These are phyloP conservation scores for Glaucopsyche alexis DNA, from an alignment of 2,888 invertebrate species.

Conservation along the genomic window DNA sequence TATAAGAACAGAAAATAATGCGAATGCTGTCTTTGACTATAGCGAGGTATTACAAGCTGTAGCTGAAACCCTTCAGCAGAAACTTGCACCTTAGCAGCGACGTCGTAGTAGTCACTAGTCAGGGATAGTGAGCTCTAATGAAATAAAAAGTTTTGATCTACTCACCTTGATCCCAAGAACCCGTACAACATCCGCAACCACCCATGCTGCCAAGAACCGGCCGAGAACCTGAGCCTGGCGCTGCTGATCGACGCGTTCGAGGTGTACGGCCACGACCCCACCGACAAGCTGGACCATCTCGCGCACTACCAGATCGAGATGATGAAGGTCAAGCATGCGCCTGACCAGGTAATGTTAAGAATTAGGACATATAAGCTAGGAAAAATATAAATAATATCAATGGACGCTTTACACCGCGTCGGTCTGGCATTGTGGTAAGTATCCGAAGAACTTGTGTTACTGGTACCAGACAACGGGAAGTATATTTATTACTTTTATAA, in stretches of 20 bases:
- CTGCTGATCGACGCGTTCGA: conserved; percentile 74
- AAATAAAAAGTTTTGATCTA: not conserved
- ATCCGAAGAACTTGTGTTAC: too few relatives aligned
- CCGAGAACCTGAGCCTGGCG: conserved; percentile 63
- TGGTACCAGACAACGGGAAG: too few relatives aligned
- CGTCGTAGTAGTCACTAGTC: too few relatives aligned
- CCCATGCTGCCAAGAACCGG: conserved; percentile 63
- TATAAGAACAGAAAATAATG: too few relatives aligned
- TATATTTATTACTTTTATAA: too few relatives aligned
- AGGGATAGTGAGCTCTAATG: too few relatives aligned
- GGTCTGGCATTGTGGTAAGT: not conserved
- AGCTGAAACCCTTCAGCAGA: too few relatives aligned
- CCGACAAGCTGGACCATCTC: conserved; percentile 69
- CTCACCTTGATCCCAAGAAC: conserved; percentile 41
- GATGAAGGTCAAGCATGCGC: conserved; percentile 70
- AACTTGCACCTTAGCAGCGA: too few relatives aligned
- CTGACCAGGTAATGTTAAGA: conserved; percentile 59
- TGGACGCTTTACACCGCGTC: not conserved
- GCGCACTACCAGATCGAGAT: conserved; percentile 71
- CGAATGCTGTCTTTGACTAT: too few relatives aligned
- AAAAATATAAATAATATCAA: not conserved
- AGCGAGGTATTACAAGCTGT: too few relatives aligned
- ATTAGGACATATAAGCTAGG: not conserved
- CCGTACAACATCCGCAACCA: conserved; percentile 60
- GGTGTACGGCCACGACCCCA: conserved; percentile 74